Evolutionary conservation across 2,888 invertebrate genomes (phyloP).

Genomic region (Timandra comae): DNA sequence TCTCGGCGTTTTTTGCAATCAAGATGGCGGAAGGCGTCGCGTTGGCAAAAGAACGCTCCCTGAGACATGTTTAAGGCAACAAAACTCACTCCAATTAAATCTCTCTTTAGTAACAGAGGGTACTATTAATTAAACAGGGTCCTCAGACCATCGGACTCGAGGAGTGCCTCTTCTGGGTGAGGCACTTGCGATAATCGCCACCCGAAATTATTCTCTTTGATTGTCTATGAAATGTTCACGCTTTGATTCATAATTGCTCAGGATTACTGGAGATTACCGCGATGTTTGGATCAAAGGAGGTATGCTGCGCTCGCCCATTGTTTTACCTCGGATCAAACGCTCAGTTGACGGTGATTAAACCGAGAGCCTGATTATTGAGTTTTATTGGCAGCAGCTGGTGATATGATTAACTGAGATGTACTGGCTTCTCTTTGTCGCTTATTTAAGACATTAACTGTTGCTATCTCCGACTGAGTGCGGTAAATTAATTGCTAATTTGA

Average conservation of each 20-base stretch:
- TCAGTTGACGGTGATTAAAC: too few relatives aligned
- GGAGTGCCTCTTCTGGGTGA: slow-evolving; percentile 27
- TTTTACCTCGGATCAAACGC: slow-evolving; percentile 3
- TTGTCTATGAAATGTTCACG: slow-evolving; percentile 48
- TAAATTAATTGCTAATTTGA: too few relatives aligned
- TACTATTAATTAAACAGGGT: slow-evolving; percentile 59
- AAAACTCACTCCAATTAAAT: slow-evolving; percentile 23
- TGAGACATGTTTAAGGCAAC: slow-evolving; percentile 15
- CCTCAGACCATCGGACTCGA: slow-evolving; percentile 26
- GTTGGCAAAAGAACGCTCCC: slow-evolving; percentile 7
- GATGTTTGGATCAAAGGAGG: slow-evolving; percentile 17
- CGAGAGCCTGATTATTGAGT: too few relatives aligned
- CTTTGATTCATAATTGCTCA: slow-evolving; percentile 47
- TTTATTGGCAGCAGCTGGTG: too few relatives aligned
- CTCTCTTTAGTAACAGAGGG: slow-evolving; percentile 25
- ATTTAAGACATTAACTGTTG: too few relatives aligned
- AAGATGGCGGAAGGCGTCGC: slow-evolving; percentile 9
- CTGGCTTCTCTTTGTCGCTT: too few relatives aligned
- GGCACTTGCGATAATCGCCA: slow-evolving; percentile 58
- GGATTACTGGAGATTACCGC: slow-evolving; percentile 37
- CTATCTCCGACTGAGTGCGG: too few relatives aligned
- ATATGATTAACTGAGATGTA: too few relatives aligned
- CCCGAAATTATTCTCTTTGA: slow-evolving; percentile 62
- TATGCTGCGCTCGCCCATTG: slow-evolving; percentile 11
- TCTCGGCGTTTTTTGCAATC: neutral